Base-by-base conservation (phyloP, 2,797 vertebrate species). In the Enteromius paludinosus region DNA sequence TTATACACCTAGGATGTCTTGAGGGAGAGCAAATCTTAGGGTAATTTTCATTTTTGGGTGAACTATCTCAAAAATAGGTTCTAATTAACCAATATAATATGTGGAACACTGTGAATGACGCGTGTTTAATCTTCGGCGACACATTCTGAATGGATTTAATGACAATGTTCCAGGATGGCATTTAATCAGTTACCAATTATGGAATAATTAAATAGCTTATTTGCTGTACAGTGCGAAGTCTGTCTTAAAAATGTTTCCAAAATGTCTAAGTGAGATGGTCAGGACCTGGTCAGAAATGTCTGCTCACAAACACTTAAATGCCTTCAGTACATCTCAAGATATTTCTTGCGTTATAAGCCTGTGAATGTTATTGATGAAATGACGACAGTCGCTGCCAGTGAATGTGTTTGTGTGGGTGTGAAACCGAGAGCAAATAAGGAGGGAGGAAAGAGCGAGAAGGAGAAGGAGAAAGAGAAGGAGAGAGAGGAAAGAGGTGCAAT, bases 331-430 rank as follows among this genome's bases (percentile, higher is more conserved):
- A 83, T 83, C 78, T 83, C 77, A 62, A 81, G 74, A 79, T 76
- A 30, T 76, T 45, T 69, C 70, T 12, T 77, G 20, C 56, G 78
- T 82, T 85, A 78, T 66, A 70, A 78, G 69, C 70, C 66, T 76
- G 77, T 66, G 71, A 82, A 82, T 76, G 69, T 61, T 79, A 82
- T 78, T 45, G 74, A 84, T 54, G 79, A 72, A 83, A 87, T 82
- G 78, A 84, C 82, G 78, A 79, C 61, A 79, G 56, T 79, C 78
- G 17, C 68, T 77, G 83, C 76, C 68, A 84, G 77, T 61, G 83
- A 84, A 78, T 82, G 84, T 82, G 82, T 76, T 81, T 86, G 87
- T 86, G 87, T 86, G 85, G 83, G 87, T 82, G 87, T 85, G 71
- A 79, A 83, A 78, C 69, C 49, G 81, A 80, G 72, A 82, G 79